Base-by-base conservation (phyloP, 2,113 vertebrate genomes). In the Sceloporus tristichus region DNA sequence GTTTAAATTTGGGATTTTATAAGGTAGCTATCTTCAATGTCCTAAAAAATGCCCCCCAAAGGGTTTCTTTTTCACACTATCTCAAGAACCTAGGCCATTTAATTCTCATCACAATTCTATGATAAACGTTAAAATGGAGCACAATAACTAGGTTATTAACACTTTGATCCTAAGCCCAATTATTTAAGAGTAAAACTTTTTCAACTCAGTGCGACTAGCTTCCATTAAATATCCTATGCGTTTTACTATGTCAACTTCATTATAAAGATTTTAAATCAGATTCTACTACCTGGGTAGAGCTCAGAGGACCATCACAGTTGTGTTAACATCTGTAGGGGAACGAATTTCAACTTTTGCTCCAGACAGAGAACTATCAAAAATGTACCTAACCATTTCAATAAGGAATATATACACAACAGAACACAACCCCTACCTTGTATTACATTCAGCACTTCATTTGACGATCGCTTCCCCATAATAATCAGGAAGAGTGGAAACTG, bases 381-480 rank as follows among this genome's bases (percentile, higher is more conserved):
- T 80, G 1, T 8, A 42, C 11, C 34, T 84, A 48, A 7, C 71
- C 38, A 25, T 82, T 87, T 74, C 70, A 65, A 0, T 2, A 81
- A 76, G 19, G 34, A 89, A 79, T 34, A 27, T 21, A 9, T 0
- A 38, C 59, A 2, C 0, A 92, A 19, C 3, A 81, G 1, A 79
- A 7, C 0, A 0, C 68, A 66, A 79, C 88, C 56, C 5, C 9
- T 98, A 99, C 99, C 99, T 99, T 99, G 98, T 97, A 99, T 99
- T 95, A 99, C 98, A 96, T 99, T 99, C 97, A 99, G 96, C 88
- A 99, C 99, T 97, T 99, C 99, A 79, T 99, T 99, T 90, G 99
- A 99, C n/a, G 99, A 99, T 94, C 99, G 96, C 93, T 99, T 99
- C 74, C 99, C 99, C 98, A 99, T 99, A 94, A 99, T 99, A 93